Conservation (phyloP, 2,888 invertebrate genomes). For the Drosophila cyrtoloma region DNA sequence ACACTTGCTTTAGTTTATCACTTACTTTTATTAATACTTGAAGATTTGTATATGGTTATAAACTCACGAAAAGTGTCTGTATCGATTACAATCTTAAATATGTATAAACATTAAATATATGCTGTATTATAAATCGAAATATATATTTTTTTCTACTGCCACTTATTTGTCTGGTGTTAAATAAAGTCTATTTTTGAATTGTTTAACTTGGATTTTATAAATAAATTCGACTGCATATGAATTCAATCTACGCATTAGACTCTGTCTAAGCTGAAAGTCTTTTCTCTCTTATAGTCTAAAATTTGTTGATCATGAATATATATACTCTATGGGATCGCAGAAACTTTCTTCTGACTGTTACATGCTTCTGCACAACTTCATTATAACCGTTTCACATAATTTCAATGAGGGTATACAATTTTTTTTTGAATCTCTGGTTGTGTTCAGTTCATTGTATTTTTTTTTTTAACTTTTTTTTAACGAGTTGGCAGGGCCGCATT, state of each 20-base stretch:
- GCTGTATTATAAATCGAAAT: neutral
- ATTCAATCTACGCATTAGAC: neutral
- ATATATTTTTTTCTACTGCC: neutral
- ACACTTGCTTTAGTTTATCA: slow-evolving; percentile 15
- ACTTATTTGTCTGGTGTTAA: neutral
- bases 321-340: neutral
- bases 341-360: neutral
- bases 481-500: slow-evolving; percentile 47
- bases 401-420: slow-evolving; percentile 3
- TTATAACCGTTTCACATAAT: neutral
- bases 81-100: neutral
- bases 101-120: too few relatives aligned
- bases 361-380: neutral
- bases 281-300: neutral
- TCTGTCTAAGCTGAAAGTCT: neutral
- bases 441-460: slow-evolving; percentile 16
- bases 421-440: slow-evolving; percentile 1
- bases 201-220: neutral
- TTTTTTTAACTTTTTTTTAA: slow-evolving; percentile 38
- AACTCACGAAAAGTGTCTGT: neutral
- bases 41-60: neutral
- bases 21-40: neutral
- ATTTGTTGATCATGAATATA: neutral
- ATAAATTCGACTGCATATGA: neutral
- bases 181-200: neutral